Base-by-base conservation (phyloP, 92 coral and sea anemone genomes). In the Heliopora coerulea region DNA sequence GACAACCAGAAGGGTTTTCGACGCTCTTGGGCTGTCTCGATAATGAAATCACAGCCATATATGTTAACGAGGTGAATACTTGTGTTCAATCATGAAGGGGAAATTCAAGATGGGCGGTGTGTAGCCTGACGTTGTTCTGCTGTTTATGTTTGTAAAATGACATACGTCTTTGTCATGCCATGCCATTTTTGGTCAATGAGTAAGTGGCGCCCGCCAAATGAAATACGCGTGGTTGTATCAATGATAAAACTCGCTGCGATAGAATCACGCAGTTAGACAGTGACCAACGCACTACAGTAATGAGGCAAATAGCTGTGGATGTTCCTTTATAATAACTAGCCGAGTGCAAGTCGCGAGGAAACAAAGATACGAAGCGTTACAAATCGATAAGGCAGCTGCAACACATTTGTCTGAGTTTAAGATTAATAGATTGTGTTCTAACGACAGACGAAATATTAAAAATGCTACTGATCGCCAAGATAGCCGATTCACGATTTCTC, bases 61-160 rank as follows among this genome's bases (percentile, higher is more conserved):
- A 70, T 70, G 77, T 70, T 70, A 70, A 70, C 77, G 63, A 70
- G 63, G 77, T 52, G 77, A 70, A 70, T 70, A 70, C 44, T 52
- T 70, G 62, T 39, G 35, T 31, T 70, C 77, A 54, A 70, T 70
- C 54, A 70, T 44, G 50, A 9, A 21, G 27, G 21, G 63, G 50
- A 68, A 68, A 49, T 68, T 68, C 32, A 68, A 50, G 61, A 49
- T 35, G 77, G 74, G 77, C 54, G 77, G 52, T 70, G 57, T 19
- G 63, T 54, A 49, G 77, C 32, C 77, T 70, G 77, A 70, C 77
- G 77, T 54, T 20, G 54, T 26, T 68, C 63, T 50, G 63, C 30
- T 70, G 77, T 70, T 70, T 70, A 70, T 48, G 57, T 70, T 50
- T 70, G 77, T 19, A 52, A 54, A 49, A 70, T 70, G 77, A 52